These are phyloP conservation scores for Ormia ochracea DNA, from an alignment of 2,888 invertebrate genomes.

Conservation along the genomic window DNA sequence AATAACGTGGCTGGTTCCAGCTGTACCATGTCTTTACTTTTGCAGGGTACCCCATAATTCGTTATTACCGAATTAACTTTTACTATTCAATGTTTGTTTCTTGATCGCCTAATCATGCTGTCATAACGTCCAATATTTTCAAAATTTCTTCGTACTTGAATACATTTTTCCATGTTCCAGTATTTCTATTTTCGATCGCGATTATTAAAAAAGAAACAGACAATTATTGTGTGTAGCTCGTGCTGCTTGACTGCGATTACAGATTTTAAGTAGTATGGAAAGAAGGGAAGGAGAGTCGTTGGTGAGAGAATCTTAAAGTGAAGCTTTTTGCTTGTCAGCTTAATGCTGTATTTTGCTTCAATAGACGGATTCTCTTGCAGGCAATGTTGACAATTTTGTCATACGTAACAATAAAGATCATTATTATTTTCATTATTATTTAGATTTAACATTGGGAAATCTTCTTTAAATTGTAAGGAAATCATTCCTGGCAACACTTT, in stretches of 20 bases:
- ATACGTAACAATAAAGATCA: slow-evolving; percentile 1
- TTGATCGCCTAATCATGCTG: slow-evolving; percentile 76
- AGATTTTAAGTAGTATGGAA: background rate
- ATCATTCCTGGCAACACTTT: too few relatives aligned
- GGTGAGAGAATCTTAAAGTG: slow-evolving; percentile 58
- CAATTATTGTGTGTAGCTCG: slow-evolving; percentile 69
- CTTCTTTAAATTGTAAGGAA: background rate
- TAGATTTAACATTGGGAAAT: background rate
- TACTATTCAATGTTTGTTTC: slow-evolving; percentile 47
- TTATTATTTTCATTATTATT: background rate
- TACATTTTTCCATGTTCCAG: background rate
- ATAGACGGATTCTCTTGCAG: slow-evolving; percentile 22
- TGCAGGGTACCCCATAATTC: slow-evolving; percentile 37
- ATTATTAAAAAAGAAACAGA: slow-evolving; percentile 2
- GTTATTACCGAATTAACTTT: background rate
- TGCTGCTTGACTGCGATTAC: slow-evolving; percentile 69
- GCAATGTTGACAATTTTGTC: slow-evolving; percentile 30
- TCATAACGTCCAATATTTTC: slow-evolving; percentile 70
- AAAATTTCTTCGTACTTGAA: slow-evolving; percentile 12
- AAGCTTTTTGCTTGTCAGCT: slow-evolving; percentile 64
- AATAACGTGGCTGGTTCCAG: too few relatives aligned
- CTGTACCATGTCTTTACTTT: too few relatives aligned
- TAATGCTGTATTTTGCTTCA: slow-evolving; percentile 33
- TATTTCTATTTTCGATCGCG: slow-evolving; percentile 24
- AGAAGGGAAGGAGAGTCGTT: background rate